Conservation (phyloP, 2,797 vertebrate genomes). For the Cygnus olor region DNA sequence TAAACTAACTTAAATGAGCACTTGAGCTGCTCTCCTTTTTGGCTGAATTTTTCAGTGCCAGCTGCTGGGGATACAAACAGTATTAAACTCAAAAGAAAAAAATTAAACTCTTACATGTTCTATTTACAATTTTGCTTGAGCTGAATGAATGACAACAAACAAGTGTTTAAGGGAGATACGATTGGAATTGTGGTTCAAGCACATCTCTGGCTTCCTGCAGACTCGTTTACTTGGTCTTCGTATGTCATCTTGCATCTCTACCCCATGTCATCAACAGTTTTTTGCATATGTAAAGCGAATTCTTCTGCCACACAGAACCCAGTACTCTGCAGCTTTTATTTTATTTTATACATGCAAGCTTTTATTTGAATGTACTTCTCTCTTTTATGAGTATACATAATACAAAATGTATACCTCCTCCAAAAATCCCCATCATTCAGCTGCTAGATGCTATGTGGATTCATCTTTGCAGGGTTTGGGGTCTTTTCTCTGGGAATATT, state of each 20-base stretch:
- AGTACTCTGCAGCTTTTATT: neutral
- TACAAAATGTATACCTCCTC: neutral
- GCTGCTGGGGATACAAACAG: neutral
- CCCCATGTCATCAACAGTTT: neutral
- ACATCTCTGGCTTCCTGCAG: neutral
- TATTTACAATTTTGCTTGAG: neutral
- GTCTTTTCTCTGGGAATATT: neutral
- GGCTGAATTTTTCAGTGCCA: neutral
- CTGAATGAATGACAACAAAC: neutral
- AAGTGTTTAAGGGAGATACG: neutral
- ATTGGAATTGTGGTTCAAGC: neutral
- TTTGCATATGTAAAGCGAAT: neutral
- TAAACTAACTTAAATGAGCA: neutral
- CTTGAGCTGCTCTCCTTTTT: neutral
- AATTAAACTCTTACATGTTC: neutral
- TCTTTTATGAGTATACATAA: neutral
- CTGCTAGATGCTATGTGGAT: neutral
- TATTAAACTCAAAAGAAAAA: neutral
- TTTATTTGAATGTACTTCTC: neutral
- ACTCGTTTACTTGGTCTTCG: neutral
- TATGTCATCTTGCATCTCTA: neutral
- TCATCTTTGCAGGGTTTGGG: neutral
- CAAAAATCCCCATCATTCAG: neutral
- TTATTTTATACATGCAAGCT: neutral
- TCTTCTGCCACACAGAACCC: neutral